Evolutionary conservation across 2,888 invertebrate genomes (phyloP).

Genomic region (Athalia cordata): DNA sequence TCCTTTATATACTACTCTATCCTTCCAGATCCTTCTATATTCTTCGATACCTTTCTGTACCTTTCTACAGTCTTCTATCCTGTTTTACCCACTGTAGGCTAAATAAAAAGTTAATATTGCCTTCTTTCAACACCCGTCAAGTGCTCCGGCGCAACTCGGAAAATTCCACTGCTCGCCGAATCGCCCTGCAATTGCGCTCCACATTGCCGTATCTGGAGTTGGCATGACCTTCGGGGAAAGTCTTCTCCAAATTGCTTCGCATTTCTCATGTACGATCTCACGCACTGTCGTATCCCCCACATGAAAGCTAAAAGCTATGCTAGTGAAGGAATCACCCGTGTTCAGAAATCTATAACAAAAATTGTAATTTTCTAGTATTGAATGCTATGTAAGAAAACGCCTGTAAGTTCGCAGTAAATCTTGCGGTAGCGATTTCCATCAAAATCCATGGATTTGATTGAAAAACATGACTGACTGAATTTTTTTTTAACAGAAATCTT

Average conservation of each 20-base stretch:
- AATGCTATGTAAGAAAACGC: too few species aligned
- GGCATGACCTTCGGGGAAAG: background rate
- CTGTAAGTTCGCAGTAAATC: too few species aligned
- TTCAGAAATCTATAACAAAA: background rate
- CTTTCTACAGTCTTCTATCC: too few species aligned
- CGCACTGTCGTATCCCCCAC: background rate
- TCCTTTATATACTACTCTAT: too few species aligned
- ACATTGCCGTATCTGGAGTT: background rate
- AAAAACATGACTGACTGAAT: too few species aligned
- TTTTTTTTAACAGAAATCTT: too few species aligned
- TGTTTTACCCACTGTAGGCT: too few species aligned
- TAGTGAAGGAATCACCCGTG: background rate
- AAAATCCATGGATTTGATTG: too few species aligned
- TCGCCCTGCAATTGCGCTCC: background rate
- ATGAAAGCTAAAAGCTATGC: background rate
- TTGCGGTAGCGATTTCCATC: too few species aligned
- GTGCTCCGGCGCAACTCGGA: background rate
- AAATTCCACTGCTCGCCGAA: conserved; percentile 2
- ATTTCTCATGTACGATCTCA: background rate
- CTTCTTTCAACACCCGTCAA: background rate
- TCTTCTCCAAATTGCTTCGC: background rate
- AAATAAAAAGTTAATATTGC: too few species aligned
- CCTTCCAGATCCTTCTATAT: too few species aligned
- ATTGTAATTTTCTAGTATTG: background rate
- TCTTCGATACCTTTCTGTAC: too few species aligned